Conservation (phyloP, 35 echinoderm and acorn worm genomes). For the Amphiura filiformis region DNA sequence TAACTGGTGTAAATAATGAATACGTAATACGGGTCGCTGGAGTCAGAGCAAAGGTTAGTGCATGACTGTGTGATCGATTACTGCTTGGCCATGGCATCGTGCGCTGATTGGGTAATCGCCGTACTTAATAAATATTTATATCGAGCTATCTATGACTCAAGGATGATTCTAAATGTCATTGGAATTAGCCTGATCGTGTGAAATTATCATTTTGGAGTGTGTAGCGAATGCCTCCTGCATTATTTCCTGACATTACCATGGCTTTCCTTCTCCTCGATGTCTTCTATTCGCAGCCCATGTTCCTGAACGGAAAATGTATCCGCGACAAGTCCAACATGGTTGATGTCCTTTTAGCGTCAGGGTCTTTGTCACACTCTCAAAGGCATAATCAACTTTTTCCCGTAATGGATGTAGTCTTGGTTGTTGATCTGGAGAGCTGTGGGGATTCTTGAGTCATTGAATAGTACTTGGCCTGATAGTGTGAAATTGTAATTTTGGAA, state of each 20-base stretch:
- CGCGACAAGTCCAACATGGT: background rate
- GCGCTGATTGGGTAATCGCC: too few species aligned
- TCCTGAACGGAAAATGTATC: background rate
- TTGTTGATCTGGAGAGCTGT: background rate
- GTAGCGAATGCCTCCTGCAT: background rate
- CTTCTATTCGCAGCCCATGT: background rate
- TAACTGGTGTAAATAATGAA: too few species aligned
- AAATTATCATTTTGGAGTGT: background rate
- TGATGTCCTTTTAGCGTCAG: background rate
- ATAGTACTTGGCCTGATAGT: background rate
- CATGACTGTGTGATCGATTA: background rate
- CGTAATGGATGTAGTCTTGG: background rate
- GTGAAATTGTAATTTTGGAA: background rate
- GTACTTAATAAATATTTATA: too few species aligned
- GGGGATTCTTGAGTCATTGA: background rate
- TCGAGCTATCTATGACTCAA: too few species aligned
- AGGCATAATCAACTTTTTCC: background rate
- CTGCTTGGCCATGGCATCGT: too few species aligned
- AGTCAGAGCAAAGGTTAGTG: too few species aligned
- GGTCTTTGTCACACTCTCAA: background rate
- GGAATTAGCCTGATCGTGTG: too few species aligned
- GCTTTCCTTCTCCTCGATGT: background rate
- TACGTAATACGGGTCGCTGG: too few species aligned
- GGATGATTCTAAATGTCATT: too few species aligned
- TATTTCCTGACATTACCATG: too few species aligned